A percentile compares a stretch with the other conserved stretches of the same genome.
phyloP scores from a whole-genome alignment of 2,797 vertebrate genomes.

The Macropus fuliginosus region DNA sequence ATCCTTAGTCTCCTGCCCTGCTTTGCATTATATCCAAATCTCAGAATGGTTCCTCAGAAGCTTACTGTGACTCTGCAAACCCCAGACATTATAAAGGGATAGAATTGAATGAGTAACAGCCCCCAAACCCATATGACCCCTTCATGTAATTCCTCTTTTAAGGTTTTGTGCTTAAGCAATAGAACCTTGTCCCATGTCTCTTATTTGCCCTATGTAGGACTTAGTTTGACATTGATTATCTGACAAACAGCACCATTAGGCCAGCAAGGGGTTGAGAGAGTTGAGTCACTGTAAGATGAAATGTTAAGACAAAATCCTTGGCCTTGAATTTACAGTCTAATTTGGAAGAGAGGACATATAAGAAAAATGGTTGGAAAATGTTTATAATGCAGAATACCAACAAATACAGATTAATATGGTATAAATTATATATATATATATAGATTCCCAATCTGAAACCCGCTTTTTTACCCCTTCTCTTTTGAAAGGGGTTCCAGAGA shows the following conservation, averaged over 20 bases:
- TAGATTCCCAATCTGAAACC: not conserved
- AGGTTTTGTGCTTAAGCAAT: not conserved
- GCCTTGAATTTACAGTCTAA: not conserved
- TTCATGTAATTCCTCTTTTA: not conserved
- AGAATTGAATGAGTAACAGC: not conserved
- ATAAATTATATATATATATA: not conserved
- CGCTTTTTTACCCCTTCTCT: not conserved
- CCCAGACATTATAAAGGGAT: not conserved
- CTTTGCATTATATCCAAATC: not conserved
- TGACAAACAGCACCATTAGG: slow-evolving; percentile 46
- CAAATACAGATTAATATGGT: not conserved
- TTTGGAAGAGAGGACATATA: not conserved
- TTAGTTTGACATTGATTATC: slow-evolving; percentile 43
- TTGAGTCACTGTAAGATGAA: not conserved
- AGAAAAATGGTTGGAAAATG: not conserved
- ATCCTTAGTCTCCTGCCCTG: not conserved
- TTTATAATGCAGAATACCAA: not conserved
- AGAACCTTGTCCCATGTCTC: not conserved
- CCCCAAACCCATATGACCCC: not conserved
- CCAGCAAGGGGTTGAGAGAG: not conserved
- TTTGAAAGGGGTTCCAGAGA: not conserved
- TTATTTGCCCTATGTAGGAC: not conserved
- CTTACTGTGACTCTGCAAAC: not conserved
- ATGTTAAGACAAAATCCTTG: slow-evolving; percentile 22
- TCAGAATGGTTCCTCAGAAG: not conserved